Evolutionary conservation across 2,113 vertebrate genomes (phyloP), one percentile per base, ranked within the genome.

Genomic region (Sisor rabdophorus): DNA sequence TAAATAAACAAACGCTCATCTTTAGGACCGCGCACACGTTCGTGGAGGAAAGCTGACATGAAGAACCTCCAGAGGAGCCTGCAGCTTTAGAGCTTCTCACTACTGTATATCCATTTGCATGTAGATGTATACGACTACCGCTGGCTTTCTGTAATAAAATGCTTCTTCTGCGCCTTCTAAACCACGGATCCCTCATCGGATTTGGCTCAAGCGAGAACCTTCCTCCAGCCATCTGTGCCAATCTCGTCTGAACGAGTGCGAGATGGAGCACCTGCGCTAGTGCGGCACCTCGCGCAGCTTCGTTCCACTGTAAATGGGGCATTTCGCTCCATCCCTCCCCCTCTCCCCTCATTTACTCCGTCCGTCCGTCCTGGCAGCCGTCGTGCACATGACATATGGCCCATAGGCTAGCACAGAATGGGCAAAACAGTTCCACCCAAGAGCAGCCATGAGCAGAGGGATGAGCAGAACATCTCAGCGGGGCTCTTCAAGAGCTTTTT

Each of bases 201-300:
- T 72, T 76, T 83, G 81, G 78, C 74, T 74, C 36, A 19, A 44
- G 52, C 55, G 24, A n/a, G 44, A 47, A 53, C 32, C 50, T 11
- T 53, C 65, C 78, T 64, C 58, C 65, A 54, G 79, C 77, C 80
- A 84, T 84, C 83, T 84, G 82, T 50, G 86, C 81, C 85, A 82
- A 80, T 76, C 81, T 85, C 84, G 61, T 77, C 74, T 77, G 79
- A 56, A 76, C 68, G 88, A 89, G 82, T 89, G 88, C 81, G 86
- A 83, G 75, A 67, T 40, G 77, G 9, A 79, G 87, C 86, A 89
- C 88, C 87, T 89, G 85, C 73, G 83, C 81, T 86, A 87, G 80
- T 71, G 26, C 40, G 67, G 84, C 79, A 87, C 87, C 84, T 80
- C 76, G 60, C 81, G 86, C 89, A 86, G 79, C 84, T 69, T 76